Percentiles rank a stretch among this genome's conserved stretches.
Evolutionary conservation across 2,888 invertebrate genomes (phyloP).

Genomic region (Entomobrya proxima): DNA sequence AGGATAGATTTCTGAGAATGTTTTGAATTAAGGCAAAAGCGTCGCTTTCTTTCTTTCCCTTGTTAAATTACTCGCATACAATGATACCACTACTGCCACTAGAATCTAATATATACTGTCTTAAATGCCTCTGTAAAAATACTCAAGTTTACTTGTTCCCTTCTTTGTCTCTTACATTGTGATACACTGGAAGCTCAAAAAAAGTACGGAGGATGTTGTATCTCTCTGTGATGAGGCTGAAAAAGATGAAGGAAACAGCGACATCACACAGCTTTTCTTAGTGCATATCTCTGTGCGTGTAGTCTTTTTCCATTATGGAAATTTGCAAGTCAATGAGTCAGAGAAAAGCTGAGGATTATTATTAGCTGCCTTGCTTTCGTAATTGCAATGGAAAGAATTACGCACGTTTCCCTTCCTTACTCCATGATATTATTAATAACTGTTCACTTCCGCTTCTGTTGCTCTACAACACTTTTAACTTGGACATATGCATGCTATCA

Average conservation of each 20-base stretch:
- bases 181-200: slow-evolving; percentile 26
- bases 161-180: slow-evolving; percentile 32
- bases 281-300: background rate
- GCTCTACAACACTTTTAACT: background rate
- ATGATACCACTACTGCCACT: background rate
- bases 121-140: slow-evolving; percentile 49
- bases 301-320: slow-evolving; percentile 72
- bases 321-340: slow-evolving; percentile 74
- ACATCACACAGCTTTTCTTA: background rate
- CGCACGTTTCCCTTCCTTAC: slow-evolving; percentile 45
- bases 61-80: slow-evolving; percentile 53
- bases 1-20: slow-evolving; percentile 65
- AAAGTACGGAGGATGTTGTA: background rate
- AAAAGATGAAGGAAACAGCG: slow-evolving; percentile 42
- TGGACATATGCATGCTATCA: background rate
- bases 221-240: background rate
- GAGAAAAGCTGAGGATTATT: slow-evolving; percentile 72
- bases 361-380: slow-evolving; percentile 67
- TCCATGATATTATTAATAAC: slow-evolving; percentile 64
- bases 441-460: slow-evolving; percentile 60
- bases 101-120: background rate
- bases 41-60: slow-evolving; percentile 22
- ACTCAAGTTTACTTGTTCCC: slow-evolving; percentile 37
- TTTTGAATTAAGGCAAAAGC: slow-evolving; percentile 65
- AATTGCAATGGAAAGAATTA: slow-evolving; percentile 68